Percentiles rank a stretch among this genome's conserved stretches.
These are phyloP conservation scores for Rhinopomastus cyanomelas DNA, from an alignment of 2,113 vertebrate genomes.

Conservation along the genomic window DNA sequence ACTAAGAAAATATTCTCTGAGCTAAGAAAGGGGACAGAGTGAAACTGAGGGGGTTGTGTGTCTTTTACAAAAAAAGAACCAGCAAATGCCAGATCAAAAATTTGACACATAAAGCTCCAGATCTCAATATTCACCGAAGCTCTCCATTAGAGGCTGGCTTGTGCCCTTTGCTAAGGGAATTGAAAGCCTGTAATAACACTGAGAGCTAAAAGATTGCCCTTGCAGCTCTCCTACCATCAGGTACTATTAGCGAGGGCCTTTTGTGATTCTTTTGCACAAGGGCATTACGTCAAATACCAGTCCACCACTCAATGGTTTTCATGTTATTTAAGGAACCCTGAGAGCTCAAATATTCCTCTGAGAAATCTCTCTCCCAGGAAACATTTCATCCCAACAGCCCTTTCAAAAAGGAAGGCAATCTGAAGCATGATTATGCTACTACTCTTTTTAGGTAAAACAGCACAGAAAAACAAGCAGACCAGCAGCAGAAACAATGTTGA, in stretches of 20 bases:
- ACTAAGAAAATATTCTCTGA: not conserved
- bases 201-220: not conserved
- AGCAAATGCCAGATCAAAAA: not conserved
- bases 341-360: not conserved
- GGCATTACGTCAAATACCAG: not conserved
- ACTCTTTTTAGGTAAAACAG: not conserved
- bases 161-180: not conserved
- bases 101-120: not conserved
- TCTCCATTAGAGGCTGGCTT: not conserved
- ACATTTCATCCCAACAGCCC: not conserved
- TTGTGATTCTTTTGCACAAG: not conserved
- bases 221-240: not conserved
- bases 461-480: not conserved
- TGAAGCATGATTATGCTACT: not conserved
- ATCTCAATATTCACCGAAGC: not conserved
- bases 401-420: not conserved
- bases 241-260: not conserved
- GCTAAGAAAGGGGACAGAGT: not conserved
- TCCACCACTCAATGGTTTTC: not conserved
- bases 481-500: not conserved
- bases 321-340: not conserved
- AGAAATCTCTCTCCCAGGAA: not conserved
- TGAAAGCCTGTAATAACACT: not conserved
- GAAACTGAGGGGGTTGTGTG: not conserved
- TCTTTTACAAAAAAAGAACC: not conserved